Conservation (phyloP, 23 tunicate genomes). For the Trididemnum miniatum region DNA sequence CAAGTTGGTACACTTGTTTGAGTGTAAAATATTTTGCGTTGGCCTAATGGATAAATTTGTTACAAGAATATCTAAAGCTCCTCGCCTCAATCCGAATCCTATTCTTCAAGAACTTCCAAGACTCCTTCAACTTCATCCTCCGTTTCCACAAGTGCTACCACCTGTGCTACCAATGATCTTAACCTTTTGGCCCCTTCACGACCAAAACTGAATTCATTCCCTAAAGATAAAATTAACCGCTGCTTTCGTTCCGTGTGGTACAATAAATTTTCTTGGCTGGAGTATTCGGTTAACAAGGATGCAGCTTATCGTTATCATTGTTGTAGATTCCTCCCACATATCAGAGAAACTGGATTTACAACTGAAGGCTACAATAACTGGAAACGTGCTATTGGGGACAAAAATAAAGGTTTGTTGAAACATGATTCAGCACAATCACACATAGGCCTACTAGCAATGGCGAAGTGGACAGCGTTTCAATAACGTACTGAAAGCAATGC, state of each 20-base stretch:
- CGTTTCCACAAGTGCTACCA: too few species aligned
- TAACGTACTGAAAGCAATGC: not conserved
- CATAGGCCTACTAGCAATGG: not conserved
- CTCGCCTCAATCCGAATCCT: too few species aligned
- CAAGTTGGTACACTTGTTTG: too few species aligned
- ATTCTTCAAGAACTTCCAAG: too few species aligned
- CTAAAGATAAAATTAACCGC: not conserved
- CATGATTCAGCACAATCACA: not conserved
- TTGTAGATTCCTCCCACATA: not conserved
- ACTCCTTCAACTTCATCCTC: too few species aligned
- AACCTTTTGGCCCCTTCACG: not conserved
- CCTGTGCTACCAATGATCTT: too few species aligned
- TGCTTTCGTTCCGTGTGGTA: not conserved
- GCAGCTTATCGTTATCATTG: not conserved
- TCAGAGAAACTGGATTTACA: not conserved
- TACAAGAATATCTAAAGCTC: too few species aligned
- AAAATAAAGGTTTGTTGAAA: not conserved
- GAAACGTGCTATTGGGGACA: slow-evolving; percentile 1
- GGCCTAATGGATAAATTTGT: too few species aligned
- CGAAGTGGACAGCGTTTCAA: not conserved
- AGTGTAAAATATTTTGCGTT: too few species aligned
- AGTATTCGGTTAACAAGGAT: not conserved
- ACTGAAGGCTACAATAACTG: not conserved
- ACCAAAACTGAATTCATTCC: not conserved
- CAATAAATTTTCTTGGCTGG: not conserved